Conservation (phyloP, 2,113 vertebrate genomes). For the Mola mola region DNA sequence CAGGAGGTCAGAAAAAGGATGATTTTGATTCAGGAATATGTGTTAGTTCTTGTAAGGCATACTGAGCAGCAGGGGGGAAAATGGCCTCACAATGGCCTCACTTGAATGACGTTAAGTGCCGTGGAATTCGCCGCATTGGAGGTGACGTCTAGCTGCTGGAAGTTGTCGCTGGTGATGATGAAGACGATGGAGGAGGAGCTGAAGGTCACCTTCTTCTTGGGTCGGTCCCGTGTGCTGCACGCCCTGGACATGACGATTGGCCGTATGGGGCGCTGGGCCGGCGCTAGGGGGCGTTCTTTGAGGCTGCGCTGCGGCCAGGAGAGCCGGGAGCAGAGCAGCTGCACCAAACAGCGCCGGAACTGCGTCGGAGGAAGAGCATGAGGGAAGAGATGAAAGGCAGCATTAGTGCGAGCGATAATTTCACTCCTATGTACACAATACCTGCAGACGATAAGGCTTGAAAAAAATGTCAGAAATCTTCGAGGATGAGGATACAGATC, state of each 20-base stretch:
- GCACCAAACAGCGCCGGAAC: conserved; percentile 88
- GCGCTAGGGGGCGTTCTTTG: conserved; percentile 79
- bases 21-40: conserved; percentile 53
- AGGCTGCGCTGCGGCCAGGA: conserved; percentile 80
- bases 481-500: too few species aligned
- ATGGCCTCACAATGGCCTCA: conserved; percentile 83
- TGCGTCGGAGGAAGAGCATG: conserved; percentile 57
- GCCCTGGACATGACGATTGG: conserved; percentile 86
- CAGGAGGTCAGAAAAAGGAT: conserved; percentile 51
- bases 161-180: conserved; percentile 88
- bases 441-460: too few species aligned
- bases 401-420: too few species aligned
- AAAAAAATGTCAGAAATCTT: too few species aligned
- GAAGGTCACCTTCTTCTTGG: conserved; percentile 94
- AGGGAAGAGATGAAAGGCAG: conserved; percentile 7
- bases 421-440: too few species aligned
- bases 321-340: conserved; percentile 86
- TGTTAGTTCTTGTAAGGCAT: conserved; percentile 62
- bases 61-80: conserved; percentile 26
- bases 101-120: conserved; percentile 86
- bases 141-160: conserved; percentile 77
- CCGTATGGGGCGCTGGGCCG: conserved; percentile 78
- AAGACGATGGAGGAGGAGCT: conserved; percentile 93
- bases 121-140: conserved; percentile 63
- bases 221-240: conserved; percentile 74